Percentiles rank a stretch among this genome's conserved stretches.
These are phyloP conservation scores for Trachelus iudaicus DNA, from an alignment of 2,888 invertebrate species.

Conservation along the genomic window DNA sequence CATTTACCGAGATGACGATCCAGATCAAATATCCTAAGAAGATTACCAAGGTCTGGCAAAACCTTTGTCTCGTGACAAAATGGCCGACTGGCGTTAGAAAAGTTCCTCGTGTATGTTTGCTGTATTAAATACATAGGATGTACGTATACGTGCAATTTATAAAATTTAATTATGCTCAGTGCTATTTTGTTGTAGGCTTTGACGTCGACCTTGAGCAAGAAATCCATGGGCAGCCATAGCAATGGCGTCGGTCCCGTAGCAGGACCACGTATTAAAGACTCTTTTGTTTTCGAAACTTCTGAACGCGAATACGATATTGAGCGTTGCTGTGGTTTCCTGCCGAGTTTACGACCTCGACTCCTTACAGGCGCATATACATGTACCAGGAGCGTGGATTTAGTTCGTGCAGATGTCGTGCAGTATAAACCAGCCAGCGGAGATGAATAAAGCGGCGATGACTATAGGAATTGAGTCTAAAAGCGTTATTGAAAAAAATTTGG, in stretches of 20 bases:
- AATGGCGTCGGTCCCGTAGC: not conserved
- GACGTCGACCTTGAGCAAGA: not conserved
- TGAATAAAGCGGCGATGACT: not conserved
- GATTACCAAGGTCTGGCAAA: not conserved
- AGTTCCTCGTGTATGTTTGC: too few species aligned
- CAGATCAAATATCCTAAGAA: not conserved
- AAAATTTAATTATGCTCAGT: not conserved
- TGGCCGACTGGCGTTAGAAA: not conserved
- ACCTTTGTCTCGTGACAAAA: not conserved
- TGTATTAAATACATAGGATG: too few species aligned
- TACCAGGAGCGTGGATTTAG: not conserved
- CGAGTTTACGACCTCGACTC: not conserved
- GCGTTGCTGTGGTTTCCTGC: not conserved
- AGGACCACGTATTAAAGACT: not conserved
- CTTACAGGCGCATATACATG: not conserved
- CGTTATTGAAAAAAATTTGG: not conserved
- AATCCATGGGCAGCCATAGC: not conserved
- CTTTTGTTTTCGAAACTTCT: not conserved
- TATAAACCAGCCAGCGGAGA: not conserved
- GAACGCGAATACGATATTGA: not conserved
- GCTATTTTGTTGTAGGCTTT: not conserved
- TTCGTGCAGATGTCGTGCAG: not conserved
- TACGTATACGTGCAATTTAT: not conserved
- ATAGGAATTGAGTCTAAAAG: not conserved
- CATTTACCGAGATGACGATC: not conserved